Evolutionary conservation across 1,140 invertebrate genomes (phyloP), one percentile per base, ranked within the genome.

Genomic region (Sycophila sp.): DNA sequence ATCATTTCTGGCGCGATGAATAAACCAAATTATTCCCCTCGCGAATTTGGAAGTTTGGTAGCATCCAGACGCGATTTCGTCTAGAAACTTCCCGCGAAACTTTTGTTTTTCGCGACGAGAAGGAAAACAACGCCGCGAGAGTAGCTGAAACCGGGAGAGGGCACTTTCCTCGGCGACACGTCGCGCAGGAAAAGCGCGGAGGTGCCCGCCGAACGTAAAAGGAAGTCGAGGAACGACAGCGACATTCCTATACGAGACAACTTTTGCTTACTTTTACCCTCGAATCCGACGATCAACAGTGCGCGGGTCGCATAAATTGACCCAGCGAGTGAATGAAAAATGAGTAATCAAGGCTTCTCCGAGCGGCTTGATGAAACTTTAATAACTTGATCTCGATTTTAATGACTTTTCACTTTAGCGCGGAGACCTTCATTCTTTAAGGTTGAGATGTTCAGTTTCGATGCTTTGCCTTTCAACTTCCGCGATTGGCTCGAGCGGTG

Each of bases 191-290:
- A 26, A 51, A 11, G 32, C 30, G 1, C 15, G 4, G 10, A 51
- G n/a, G 15, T 69, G 38, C n/a, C n/a, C n/a, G n/a, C n/a, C 47
- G 55, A 58, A 59, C 53, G 55, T 55, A 56, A 72, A 72, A 76
- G 75, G 77, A 72, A 75, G 73, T 75, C 69, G 75, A 78, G 77
- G 77, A 77, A 75, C 19, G n/a, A 73, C 75, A 53, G 36, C 73
- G 71, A 74, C 78, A 80, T 80, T 80, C 80, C 74, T 47, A n/a
- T n/a, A n/a, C n/a, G 4, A 2, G 38, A 40, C 69, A 17, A n/a
- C 24, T 49, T 60, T 71, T 68, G 55, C 59, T 40, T 73, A 74
- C 71, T 78, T 77, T 77, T 72, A 8, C 24, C 24, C 47, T 51
- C 36, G 45, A 63, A 34, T 63, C n/a, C n/a, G n/a, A n/a, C n/a